Evolutionary conservation across 2,888 invertebrate species (phyloP).

Genomic region (Pandemis cinnamomeana): DNA sequence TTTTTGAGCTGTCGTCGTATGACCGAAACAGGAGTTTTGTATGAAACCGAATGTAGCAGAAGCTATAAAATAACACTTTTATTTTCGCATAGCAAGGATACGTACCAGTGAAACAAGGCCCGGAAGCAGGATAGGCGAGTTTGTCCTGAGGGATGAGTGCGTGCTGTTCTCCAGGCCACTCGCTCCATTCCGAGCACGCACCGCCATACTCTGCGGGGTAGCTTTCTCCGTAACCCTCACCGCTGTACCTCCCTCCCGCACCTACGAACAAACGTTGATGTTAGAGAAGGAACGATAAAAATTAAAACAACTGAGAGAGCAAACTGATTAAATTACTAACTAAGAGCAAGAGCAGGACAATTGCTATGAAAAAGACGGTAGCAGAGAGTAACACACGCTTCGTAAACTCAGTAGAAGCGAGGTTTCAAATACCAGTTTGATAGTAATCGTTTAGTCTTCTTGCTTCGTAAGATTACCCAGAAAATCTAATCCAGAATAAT

Average conservation of each 20-base stretch:
- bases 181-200: constrained; percentile 78
- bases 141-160: constrained; percentile 80
- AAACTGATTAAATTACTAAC: not conserved
- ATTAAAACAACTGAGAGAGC: not conserved
- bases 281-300: constrained; percentile 6
- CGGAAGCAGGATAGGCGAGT: constrained; percentile 80
- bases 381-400: no score
- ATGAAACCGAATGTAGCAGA: no score
- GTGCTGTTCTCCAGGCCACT: constrained; percentile 80
- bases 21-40: no score
- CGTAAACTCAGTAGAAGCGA: no score
- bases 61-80: no score
- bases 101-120: constrained; percentile 87
- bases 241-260: constrained; percentile 74
- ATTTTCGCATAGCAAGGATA: no score
- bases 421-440: no score
- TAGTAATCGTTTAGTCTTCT: no score
- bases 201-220: constrained; percentile 79
- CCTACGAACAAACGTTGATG: constrained; percentile 52
- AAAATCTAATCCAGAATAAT: not conserved
- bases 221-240: constrained; percentile 76
- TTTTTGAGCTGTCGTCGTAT: no score
- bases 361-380: no score
- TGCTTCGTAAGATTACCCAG: not conserved
- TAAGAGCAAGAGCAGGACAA: not conserved